Base-by-base conservation (phyloP, 2,888 invertebrate species). In the Fabriciana adippe region DNA sequence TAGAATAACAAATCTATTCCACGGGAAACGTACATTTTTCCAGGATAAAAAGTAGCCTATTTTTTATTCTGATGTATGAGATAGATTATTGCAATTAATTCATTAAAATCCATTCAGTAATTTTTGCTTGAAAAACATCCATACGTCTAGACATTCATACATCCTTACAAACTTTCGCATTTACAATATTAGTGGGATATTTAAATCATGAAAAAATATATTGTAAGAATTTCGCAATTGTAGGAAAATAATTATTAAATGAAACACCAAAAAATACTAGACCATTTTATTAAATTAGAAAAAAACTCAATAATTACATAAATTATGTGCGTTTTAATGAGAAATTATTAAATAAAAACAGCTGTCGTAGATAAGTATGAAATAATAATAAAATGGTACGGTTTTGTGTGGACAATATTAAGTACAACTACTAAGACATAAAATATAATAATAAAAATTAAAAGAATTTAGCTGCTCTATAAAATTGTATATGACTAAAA, bases 251-350 rank as follows among this genome's bases (percentile, higher is more conserved):
- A 15, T 13, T 6, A 56, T 41, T 15, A 77, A 77, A 78, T 76
- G 74, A 72, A 80, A 76, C 75, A 73, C 11, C 72, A 57, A 55
- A 65, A 71, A 71, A 78, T 81, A 83, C 89, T 91, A 90, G 89
- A 92, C 82, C 90, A 85, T 83, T 90, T 92, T 88, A 89, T 89
- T 90, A 85, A 89, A 85, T 84, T 86, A 90, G 87, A 89, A 59
- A 87, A 87, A 81, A 69, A 89, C 88, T 89, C 88, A 88, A 85
- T 87, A 87, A 87, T 88, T 88, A 90, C 86, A 90, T 88, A 88
- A 89, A 88, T 87, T 84, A 89, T 91, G 91, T 91, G 91, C 89
- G 90, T 87, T 86, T 82, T 81, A 85, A 85, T 85, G 81, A 86
- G 79, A 86, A 79, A 78, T 85, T 82, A 82, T 79, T 76, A 76